These are phyloP conservation scores for Pachypeltis micranthus DNA, from an alignment of 1,140 invertebrate species.

Conservation along the genomic window DNA sequence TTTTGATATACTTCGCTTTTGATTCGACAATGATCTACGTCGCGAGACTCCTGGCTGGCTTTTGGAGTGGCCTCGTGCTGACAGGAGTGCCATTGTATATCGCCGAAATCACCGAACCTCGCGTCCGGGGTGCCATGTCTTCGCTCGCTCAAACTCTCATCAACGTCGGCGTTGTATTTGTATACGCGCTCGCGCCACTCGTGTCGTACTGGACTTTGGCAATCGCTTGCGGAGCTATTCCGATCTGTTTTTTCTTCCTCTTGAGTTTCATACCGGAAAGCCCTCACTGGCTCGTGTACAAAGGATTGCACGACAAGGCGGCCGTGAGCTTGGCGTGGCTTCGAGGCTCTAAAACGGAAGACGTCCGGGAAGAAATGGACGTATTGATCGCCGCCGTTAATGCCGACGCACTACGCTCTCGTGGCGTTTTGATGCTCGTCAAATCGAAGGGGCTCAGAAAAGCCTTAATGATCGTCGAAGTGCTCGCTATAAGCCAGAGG, in stretches of 20 bases:
- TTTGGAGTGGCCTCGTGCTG: slow-evolving; percentile 39
- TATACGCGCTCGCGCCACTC: slow-evolving; percentile 62
- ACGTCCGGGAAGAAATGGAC: slow-evolving; percentile 42
- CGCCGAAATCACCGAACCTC: slow-evolving; percentile 51
- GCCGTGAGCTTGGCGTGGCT: slow-evolving; percentile 39
- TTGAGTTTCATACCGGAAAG: slow-evolving; percentile 70
- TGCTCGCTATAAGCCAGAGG: background rate
- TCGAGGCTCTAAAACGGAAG: slow-evolving; percentile 42
- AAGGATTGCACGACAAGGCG: slow-evolving; percentile 45
- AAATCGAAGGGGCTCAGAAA: background rate
- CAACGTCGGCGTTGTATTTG: slow-evolving; percentile 58
- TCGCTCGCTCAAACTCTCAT: slow-evolving; percentile 56
- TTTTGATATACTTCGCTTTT: slow-evolving; percentile 18
- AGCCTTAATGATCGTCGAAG: slow-evolving; percentile 13
- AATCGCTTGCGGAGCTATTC: slow-evolving; percentile 41
- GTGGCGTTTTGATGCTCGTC: background rate
- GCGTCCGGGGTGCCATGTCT: slow-evolving; percentile 46
- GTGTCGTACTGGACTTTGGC: slow-evolving; percentile 54
- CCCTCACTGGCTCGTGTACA: slow-evolving; percentile 54
- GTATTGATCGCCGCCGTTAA: background rate
- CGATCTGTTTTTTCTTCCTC: slow-evolving; percentile 45
- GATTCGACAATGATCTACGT: slow-evolving; percentile 37
- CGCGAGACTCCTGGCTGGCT: slow-evolving; percentile 45
- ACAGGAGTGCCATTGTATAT: slow-evolving; percentile 42
- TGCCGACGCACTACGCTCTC: background rate